These are phyloP conservation scores for Prochilodus magdalenae DNA, from an alignment of 2,113 vertebrate genomes.

Conservation along the genomic window DNA sequence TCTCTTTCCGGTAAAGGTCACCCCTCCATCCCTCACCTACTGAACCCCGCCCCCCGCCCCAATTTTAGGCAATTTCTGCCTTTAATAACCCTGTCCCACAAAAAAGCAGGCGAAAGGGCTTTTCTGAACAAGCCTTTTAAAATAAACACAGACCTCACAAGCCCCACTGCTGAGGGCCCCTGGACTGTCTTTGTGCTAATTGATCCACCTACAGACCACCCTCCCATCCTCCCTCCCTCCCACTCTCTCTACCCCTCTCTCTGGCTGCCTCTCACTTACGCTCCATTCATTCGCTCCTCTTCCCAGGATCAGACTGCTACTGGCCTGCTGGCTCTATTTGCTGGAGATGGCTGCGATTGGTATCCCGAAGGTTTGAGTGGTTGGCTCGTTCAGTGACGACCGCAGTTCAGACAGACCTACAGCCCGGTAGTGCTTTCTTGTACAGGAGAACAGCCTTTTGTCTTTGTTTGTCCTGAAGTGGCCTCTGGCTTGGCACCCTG, in stretches of 20 bases:
- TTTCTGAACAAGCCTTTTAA: conserved; percentile 56
- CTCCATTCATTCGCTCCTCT: conserved; percentile 29
- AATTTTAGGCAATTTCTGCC: conserved; percentile 30
- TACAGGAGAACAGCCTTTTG: background rate
- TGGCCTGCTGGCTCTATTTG: background rate
- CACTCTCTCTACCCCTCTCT: conserved; percentile 51
- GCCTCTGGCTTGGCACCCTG: background rate
- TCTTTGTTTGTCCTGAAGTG: conserved; percentile 36
- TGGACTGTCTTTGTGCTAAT: conserved; percentile 70
- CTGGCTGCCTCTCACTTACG: conserved; percentile 51
- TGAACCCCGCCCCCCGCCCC: background rate
- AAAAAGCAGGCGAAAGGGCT: conserved; percentile 44
- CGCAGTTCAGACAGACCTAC: conserved; percentile 19
- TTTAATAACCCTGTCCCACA: conserved; percentile 36
- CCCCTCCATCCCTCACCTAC: background rate
- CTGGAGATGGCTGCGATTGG: conserved; percentile 37
- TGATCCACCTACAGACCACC: conserved; percentile 62
- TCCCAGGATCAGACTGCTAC: conserved; percentile 48
- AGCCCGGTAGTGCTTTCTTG: conserved; percentile 12
- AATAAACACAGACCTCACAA: conserved; percentile 39
- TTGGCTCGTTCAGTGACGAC: conserved; percentile 40
- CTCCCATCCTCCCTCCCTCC: conserved; percentile 47
- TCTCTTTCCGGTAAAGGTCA: too few species aligned
- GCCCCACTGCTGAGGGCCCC: conserved; percentile 53
- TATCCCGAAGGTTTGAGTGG: conserved; percentile 16